phyloP scores from a whole-genome alignment of 1,140 invertebrate species.

The Aphelinus atriplicis region DNA sequence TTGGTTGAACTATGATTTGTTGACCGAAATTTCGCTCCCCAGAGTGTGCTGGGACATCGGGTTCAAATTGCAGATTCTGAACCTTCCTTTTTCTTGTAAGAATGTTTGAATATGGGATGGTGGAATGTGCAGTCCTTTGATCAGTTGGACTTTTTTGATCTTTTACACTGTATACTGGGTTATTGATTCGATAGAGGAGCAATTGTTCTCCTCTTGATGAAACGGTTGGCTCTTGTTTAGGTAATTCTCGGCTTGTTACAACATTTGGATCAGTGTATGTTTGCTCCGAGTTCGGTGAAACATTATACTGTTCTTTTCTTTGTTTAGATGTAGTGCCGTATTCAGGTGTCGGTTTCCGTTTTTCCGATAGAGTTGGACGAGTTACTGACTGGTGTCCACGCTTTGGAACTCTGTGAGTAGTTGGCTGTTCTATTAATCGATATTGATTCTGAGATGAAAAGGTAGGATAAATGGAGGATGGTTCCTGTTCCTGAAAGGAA shows the following conservation, averaged over 20 bases:
- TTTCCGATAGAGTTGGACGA: no score
- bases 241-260: not conserved
- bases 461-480: no score
- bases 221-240: not conserved
- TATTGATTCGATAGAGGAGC: not conserved
- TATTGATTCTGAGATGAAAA: no score
- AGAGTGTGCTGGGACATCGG: not conserved
- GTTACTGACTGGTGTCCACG: no score
- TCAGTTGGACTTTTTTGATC: not conserved
- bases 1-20: not conserved
- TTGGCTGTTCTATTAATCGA: no score
- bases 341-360: no score
- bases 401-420: no score
- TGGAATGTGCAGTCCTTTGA: not conserved
- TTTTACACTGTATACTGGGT: not conserved
- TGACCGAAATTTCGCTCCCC: constrained; percentile 7
- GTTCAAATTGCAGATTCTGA: not conserved
- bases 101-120: not conserved
- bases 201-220: not conserved
- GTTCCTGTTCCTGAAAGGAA: no score
- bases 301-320: not conserved
- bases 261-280: not conserved
- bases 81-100: not conserved
- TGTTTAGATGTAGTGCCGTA: not conserved
- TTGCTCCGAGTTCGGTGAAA: not conserved